These are phyloP conservation scores for Thera britannica DNA, from an alignment of 2,888 invertebrate genomes.

Conservation along the genomic window DNA sequence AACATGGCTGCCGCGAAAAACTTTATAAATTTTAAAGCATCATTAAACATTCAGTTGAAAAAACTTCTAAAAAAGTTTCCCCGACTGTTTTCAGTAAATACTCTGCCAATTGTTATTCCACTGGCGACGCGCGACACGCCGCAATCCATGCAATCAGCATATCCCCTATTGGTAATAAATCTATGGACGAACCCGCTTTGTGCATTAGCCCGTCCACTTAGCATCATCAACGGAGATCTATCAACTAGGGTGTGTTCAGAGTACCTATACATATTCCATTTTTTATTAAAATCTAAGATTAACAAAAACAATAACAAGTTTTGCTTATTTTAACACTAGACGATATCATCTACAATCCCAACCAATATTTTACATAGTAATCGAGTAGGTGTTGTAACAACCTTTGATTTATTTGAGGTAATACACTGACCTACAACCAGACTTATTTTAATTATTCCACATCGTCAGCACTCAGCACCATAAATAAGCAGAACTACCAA, in stretches of 20 bases:
- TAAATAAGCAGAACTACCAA: slow-evolving; percentile 4
- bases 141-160: slow-evolving; percentile 67
- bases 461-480: slow-evolving; percentile 8
- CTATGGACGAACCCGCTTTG: slow-evolving; percentile 55
- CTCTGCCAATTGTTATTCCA: slow-evolving; percentile 55
- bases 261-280: neutral
- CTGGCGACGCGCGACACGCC: slow-evolving; percentile 40
- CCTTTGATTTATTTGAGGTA: neutral
- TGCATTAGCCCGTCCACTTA: slow-evolving; percentile 53
- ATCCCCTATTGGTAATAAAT: slow-evolving; percentile 38
- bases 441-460: neutral
- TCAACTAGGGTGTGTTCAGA: slow-evolving; percentile 6
- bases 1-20: neutral
- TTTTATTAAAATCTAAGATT: neutral
- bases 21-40: neutral
- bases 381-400: no score
- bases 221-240: slow-evolving; percentile 26
- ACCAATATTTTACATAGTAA: no score
- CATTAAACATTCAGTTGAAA: slow-evolving; percentile 4
- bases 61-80: slow-evolving; percentile 15
- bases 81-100: slow-evolving; percentile 23
- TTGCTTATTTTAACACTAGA: no score
- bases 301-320: no score
- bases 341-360: no score
- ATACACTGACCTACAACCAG: neutral